These are phyloP conservation scores for Drosophila saltans DNA, from an alignment of 1,140 invertebrate genomes.

Conservation along the genomic window DNA sequence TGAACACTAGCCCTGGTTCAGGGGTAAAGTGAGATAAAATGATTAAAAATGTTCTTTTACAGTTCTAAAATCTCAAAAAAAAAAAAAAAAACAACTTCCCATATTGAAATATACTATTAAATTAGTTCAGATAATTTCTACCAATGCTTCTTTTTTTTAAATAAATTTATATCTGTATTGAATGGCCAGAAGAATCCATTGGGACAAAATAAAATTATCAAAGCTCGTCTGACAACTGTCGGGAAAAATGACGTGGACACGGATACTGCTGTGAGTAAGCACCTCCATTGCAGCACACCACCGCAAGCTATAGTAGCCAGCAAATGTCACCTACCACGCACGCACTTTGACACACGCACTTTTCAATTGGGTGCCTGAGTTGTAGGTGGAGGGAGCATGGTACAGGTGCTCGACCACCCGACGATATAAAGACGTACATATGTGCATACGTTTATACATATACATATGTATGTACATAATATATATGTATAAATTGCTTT, in stretches of 20 bases:
- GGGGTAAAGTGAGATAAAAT: not conserved
- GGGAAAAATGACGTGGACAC: conserved; percentile 53
- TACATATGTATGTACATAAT: too few species aligned
- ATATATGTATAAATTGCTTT: conserved; percentile 66
- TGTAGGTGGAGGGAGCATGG: not conserved
- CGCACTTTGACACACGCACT: conserved; percentile 82
- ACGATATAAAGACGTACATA: not conserved
- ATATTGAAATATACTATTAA: too few species aligned
- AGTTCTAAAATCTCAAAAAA: too few species aligned
- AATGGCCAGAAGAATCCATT: conserved; percentile 50
- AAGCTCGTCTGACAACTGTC: too few species aligned
- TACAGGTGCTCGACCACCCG: not conserved
- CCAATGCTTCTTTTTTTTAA: too few species aligned
- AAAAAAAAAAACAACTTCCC: too few species aligned
- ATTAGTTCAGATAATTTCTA: conserved; percentile 21
- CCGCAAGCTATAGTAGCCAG: conserved; percentile 38
- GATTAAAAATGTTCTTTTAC: too few species aligned
- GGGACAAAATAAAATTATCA: conserved; percentile 26
- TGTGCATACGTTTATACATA: conserved; percentile 11
- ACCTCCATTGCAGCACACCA: not conserved
- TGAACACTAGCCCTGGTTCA: not conserved
- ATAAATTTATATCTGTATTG: conserved; percentile 1
- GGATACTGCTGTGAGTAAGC: conserved; percentile 50
- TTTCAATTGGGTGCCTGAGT: conserved; percentile 61
- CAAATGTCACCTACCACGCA: conserved; percentile 60